Base-by-base conservation (phyloP, 2,888 invertebrate species). In the Agriotes lineatus region DNA sequence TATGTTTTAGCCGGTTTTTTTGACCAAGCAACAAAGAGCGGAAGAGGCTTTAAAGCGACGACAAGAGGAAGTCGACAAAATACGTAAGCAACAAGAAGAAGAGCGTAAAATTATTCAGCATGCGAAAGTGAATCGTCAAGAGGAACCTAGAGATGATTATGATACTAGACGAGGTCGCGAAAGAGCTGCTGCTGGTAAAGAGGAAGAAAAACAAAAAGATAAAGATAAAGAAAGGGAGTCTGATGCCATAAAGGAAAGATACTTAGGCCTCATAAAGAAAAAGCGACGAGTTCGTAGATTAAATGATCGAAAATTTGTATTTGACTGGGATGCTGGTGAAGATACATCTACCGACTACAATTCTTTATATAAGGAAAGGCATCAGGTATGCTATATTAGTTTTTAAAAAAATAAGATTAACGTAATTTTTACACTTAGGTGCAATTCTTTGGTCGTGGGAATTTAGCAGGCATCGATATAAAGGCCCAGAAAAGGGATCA, bases 271-370 rank as follows among this genome's bases (percentile, higher is more conserved):
- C 48, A 87, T 96, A 0, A 98, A 97, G 82, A 96, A 97, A 81
- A 96, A 96, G 80, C 89, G 97, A 10, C 87, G 98, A 66, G 96
- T 97, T 0, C 87, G 99, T 14, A 88, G 99, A 70, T 86, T 99
- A 42, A 99, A 99, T 85, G 99, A 99, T 82, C 88, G 99, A 12
- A 99, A 99, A 85, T 99, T 99, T 87, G 99, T 99, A 0, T 99
- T 99, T 84, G 99, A 99, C 85, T 99, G 99, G 99, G 99, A 99
- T 86, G 97, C 97, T 0, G 94, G 95, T 0, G 99, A 99, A 85
- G 99, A 99, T 80, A 99, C 99, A 0, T 96, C 97, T 1, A 92
- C 93, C 71, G 99, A 99, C 86, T 99, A 99, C 81, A 99, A 99
- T 84, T 91, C 92, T 69, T 86, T 99, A 18, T 99, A 99, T 81